Percentiles rank a stretch among this genome's conserved stretches.
Conservation (phyloP, 2,113 vertebrate genomes). For the Pseudorhombus dupliciocellatus region DNA sequence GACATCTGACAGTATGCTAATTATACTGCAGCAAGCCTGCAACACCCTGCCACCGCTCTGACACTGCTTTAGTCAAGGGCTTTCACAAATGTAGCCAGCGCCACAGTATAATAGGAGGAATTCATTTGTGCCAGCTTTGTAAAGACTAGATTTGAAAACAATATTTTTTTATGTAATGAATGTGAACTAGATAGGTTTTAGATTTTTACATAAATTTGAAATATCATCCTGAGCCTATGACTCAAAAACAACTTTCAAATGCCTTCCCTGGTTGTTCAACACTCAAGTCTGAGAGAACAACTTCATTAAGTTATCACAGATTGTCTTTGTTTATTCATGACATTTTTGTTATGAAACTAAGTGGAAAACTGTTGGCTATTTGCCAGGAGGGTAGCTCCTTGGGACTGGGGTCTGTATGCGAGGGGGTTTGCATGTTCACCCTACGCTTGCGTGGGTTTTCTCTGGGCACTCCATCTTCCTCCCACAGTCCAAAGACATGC, state of each 20-base stretch:
- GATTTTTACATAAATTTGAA: conserved; percentile 12
- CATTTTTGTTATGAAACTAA: too few species aligned
- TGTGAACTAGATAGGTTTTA: neutral
- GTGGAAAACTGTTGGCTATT: neutral
- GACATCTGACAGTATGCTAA: conserved; percentile 65
- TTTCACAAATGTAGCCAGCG: conserved; percentile 21
- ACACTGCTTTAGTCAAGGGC: neutral
- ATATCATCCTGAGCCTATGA: conserved; percentile 1
- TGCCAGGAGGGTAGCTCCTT: too few species aligned
- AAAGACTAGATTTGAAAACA: neutral
- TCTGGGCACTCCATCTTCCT: neutral
- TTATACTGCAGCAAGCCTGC: conserved; percentile 38
- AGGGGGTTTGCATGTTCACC: neutral
- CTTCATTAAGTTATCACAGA: neutral
- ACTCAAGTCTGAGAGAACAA: neutral
- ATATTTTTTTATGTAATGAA: neutral
- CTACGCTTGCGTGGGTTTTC: neutral
- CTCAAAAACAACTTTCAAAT: neutral
- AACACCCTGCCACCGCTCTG: conserved; percentile 11
- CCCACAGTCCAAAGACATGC: neutral
- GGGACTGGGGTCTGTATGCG: neutral
- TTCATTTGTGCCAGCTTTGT: conserved; percentile 6
- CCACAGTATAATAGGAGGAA: neutral
- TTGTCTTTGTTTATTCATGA: neutral
- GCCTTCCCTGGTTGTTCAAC: neutral